Base-by-base conservation (phyloP, 2,113 vertebrate species). In the Rhinoderma darwinii region DNA sequence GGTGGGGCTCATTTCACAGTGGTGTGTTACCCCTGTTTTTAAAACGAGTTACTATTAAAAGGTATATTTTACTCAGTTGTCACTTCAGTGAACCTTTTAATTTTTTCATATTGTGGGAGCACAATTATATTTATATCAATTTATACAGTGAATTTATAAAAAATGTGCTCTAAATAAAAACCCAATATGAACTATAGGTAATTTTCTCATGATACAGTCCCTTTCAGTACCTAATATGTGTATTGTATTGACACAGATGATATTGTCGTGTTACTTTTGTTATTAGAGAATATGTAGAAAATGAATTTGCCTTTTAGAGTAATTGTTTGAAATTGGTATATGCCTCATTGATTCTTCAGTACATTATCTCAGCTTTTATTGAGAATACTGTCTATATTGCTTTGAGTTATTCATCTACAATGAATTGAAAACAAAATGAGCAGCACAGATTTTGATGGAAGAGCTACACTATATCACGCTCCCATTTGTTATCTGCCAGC, bases 321-420 rank as follows among this genome's bases (percentile, higher is more conserved):
- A 54, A 80, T 73, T 51, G 63, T 54, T 25, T 43, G 84, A 70
- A 47, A 82, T 87, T 18, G 68, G 32, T 59, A 8, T 12, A 56
- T 59, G 85, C 77, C 66, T 87, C 85, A 87, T 81, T 87, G 66
- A 59, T 32, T 87, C 66, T 73, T 32, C 56, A 22, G 47, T 30
- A 56, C 66, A 87, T 87, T 81, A 74, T 82, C 82, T 86, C 43
- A 18, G 43, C 32, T 68, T 68, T 86, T 59, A 73, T 73, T 56
- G 35, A 81, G 85, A 73, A 73, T 14, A 41, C 47, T 73, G 77
- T 81, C 61, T 81, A 61, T 80, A 51, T 73, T 35, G 66, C 37
- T 54, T 39, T 39, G 76, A 47, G 61, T 56, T 74, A 86, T 82
- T 54, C 50, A 81, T 87, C 66, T 73, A 73, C 27, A 87, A 30